Evolutionary conservation across 2,888 invertebrate species (phyloP).

Genomic region (Gari tellinella): DNA sequence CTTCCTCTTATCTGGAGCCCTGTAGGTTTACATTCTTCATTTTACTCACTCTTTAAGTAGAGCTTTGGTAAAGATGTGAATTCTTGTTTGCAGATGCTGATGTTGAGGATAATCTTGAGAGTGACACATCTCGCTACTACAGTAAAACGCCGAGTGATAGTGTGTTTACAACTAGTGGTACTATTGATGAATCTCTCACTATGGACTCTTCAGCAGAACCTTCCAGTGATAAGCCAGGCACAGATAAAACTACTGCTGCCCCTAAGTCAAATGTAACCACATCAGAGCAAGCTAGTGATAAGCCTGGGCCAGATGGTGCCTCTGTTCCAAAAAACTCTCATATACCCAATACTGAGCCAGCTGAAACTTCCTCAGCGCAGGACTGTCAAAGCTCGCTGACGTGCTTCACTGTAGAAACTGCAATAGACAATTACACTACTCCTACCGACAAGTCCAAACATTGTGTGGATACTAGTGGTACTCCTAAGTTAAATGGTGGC

Average conservation of each 20-base stretch:
- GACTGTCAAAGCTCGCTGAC: neutral
- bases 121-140: constrained; percentile 74
- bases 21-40: neutral
- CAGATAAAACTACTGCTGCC: too few relatives aligned
- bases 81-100: constrained; percentile 81
- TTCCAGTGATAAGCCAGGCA: neutral
- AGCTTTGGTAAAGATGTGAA: neutral
- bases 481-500: neutral
- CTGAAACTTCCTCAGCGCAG: too few relatives aligned
- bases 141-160: constrained; percentile 47
- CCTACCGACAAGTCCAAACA: neutral
- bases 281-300: too few relatives aligned
- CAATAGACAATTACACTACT: constrained; percentile 17
- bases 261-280: neutral
- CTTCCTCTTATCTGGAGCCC: neutral
- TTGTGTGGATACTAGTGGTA: neutral
- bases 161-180: neutral
- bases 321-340: too few relatives aligned
- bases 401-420: constrained; percentile 18
- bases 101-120: constrained; percentile 84
- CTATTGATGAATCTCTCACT: constrained; percentile 12
- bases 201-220: constrained; percentile 6
- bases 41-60: neutral
- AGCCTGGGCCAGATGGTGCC: too few relatives aligned
- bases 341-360: too few relatives aligned